Percentiles rank a stretch among this genome's conserved stretches.
phyloP scores from a whole-genome alignment of 2,888 invertebrate genomes.

The Formica aserva region DNA sequence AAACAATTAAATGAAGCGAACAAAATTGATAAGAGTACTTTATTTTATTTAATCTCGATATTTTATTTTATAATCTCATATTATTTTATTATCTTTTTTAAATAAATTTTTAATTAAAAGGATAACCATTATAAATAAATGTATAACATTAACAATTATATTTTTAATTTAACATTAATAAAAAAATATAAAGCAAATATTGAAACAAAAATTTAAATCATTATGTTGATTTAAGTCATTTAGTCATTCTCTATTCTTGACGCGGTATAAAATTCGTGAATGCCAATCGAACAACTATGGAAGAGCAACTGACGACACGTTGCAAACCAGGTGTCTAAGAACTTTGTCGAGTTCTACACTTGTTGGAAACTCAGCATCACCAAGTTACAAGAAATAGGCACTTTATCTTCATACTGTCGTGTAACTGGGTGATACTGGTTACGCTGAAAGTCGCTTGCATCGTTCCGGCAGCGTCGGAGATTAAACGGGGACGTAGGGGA shows the following conservation, averaged over 20 bases:
- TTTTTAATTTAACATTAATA: not conserved
- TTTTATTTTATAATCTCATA: not conserved
- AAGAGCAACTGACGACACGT: not conserved
- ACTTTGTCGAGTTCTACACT: conserved; percentile 38
- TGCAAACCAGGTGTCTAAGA: conserved; percentile 27
- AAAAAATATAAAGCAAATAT: not conserved
- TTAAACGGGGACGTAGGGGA: conserved; percentile 49
- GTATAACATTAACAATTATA: not conserved
- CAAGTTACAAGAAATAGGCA: conserved; percentile 61
- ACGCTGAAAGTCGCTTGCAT: conserved; percentile 51
- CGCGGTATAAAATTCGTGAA: conserved; percentile 19
- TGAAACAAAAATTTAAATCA: too few relatives aligned
- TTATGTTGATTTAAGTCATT: too few relatives aligned
- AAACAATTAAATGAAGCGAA: not conserved
- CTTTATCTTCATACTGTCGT: conserved; percentile 48
- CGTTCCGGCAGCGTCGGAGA: conserved; percentile 23
- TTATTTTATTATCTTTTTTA: not conserved
- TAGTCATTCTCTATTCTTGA: not conserved
- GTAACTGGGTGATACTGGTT: conserved; percentile 57
- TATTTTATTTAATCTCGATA: not conserved
- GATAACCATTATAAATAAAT: not conserved
- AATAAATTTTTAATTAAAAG: not conserved
- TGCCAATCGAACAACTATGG: not conserved
- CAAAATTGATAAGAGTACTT: not conserved
- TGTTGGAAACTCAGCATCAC: conserved; percentile 39